Base-by-base conservation (phyloP, 30 jellyfish, hydroid and myxozoan species). In the Sanderia malayensis region DNA sequence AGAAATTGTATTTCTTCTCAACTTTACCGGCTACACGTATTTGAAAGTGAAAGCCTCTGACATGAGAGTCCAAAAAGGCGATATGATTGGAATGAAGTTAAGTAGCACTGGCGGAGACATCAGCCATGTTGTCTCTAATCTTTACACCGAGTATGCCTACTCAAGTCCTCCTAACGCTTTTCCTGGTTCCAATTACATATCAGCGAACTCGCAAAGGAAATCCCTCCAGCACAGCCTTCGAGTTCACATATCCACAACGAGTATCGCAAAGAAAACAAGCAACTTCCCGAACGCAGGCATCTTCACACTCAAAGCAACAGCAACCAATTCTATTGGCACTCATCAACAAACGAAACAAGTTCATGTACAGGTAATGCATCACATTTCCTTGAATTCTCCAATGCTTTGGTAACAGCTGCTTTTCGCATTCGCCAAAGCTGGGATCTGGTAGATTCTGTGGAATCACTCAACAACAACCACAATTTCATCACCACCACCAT, bases 341-440 rank as follows among this genome's bases (percentile, higher is more conserved):
- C 24, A 31, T 30, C 52, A 63, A 63, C 17, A 13, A 4, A n/a
- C 58, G 57, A 47, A 77, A 46, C 63, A 23, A 52, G 67, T 77
- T 66, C 81, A 77, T 11, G 74, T 77, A 22, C 81, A 63, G 81
- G 89, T 77, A 32, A n/a, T n/a, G n/a, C n/a, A n/a, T n/a, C n/a
- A n/a, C n/a, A n/a, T n/a, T n/a, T n/a, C n/a, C n/a, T n/a, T n/a
- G n/a, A n/a, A n/a, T n/a, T n/a, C n/a, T n/a, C n/a, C n/a, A n/a
- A n/a, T n/a, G n/a, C n/a, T n/a, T n/a, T n/a, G n/a, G n/a, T n/a
- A n/a, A n/a, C n/a, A n/a, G n/a, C n/a, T n/a, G n/a, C n/a, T n/a
- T n/a, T n/a, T n/a, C n/a, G n/a, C n/a, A n/a, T n/a, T n/a, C n/a
- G n/a, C n/a, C n/a, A n/a, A n/a, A n/a, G n/a, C n/a, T n/a, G n/a